Conservation (phyloP, 2,888 invertebrate genomes). For the Agonopterix subpropinquella region DNA sequence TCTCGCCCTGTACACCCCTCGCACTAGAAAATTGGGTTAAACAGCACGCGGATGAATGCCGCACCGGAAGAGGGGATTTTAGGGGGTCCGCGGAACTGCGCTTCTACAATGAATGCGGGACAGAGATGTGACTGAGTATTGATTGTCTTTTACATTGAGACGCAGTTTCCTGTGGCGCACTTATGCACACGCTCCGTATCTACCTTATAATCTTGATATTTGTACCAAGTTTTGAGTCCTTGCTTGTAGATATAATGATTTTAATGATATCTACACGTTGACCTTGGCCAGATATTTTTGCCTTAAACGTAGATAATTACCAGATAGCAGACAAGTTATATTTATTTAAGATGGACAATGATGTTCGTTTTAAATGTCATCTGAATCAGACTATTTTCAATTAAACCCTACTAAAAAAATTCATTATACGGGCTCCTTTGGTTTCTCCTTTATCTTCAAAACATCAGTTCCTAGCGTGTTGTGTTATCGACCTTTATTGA, state of each 20-base stretch:
- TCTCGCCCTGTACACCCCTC: conserved; percentile 55
- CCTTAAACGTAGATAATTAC: background rate
- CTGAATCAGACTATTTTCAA: too few relatives aligned
- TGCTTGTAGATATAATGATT: too few relatives aligned
- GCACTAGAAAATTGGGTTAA: conserved; percentile 73
- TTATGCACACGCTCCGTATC: conserved; percentile 1
- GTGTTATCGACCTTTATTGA: too few relatives aligned
- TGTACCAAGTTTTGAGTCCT: conserved; percentile 4
- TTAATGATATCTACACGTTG: conserved; percentile 12
- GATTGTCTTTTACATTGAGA: conserved; percentile 60
- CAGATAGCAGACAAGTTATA: background rate
- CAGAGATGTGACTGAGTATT: conserved; percentile 70
- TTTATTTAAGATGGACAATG: background rate
- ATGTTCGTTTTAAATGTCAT: too few relatives aligned
- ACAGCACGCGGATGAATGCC: conserved; percentile 65
- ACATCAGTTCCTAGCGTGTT: too few relatives aligned
- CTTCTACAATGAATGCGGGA: conserved; percentile 67
- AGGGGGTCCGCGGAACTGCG: conserved; percentile 59
- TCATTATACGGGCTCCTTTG: too few relatives aligned
- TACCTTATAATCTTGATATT: background rate
- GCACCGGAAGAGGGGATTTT: conserved; percentile 68
- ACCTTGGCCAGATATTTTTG: conserved; percentile 10
- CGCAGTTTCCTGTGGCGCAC: conserved; percentile 39
- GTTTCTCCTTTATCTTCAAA: too few relatives aligned
- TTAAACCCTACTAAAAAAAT: too few relatives aligned